Percentiles rank a stretch among this genome's conserved stretches.
Evolutionary conservation across 2,888 invertebrate genomes (phyloP).

Genomic region (Coelinius sp.): DNA sequence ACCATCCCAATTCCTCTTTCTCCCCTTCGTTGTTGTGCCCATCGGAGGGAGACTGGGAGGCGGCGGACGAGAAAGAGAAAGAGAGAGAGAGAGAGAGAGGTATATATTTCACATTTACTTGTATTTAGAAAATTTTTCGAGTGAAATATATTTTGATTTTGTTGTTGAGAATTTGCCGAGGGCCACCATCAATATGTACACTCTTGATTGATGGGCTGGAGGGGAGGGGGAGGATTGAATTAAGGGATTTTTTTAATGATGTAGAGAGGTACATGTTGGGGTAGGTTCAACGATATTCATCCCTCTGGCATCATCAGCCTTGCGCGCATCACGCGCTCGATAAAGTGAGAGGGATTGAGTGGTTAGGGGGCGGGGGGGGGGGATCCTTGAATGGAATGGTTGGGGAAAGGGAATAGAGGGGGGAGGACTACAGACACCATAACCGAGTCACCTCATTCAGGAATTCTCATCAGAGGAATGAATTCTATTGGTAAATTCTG

Average conservation of each 20-base stretch:
- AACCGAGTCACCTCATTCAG: constrained; percentile 35
- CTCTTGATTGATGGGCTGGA: background rate
- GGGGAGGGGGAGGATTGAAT: background rate
- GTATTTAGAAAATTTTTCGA: too few relatives aligned
- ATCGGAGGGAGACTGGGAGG: constrained; percentile 30
- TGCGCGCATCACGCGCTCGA: constrained; percentile 26
- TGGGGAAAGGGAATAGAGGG: constrained; percentile 33
- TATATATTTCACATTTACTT: too few relatives aligned
- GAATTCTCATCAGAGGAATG: constrained; percentile 7
- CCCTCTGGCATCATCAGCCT: background rate
- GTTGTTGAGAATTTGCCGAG: too few relatives aligned
- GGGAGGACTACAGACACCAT: constrained; percentile 43
- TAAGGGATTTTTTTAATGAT: too few relatives aligned
- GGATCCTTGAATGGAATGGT: constrained; percentile 41
- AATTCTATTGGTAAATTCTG: background rate
- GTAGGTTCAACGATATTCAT: constrained; percentile 38
- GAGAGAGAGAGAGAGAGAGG: constrained; percentile 23
- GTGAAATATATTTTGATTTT: too few relatives aligned
- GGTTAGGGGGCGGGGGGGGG: constrained; percentile 38
- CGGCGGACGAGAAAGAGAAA: constrained; percentile 2
- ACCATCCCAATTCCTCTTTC: constrained; percentile 57
- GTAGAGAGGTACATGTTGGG: constrained; percentile 34
- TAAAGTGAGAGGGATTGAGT: constrained; percentile 26
- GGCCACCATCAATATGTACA: too few relatives aligned
- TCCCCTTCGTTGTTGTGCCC: constrained; percentile 43